Evolutionary conservation across 1,140 invertebrate species (phyloP), one percentile per base, ranked within the genome.

Genomic region (Schlechtendalia chinensis): DNA sequence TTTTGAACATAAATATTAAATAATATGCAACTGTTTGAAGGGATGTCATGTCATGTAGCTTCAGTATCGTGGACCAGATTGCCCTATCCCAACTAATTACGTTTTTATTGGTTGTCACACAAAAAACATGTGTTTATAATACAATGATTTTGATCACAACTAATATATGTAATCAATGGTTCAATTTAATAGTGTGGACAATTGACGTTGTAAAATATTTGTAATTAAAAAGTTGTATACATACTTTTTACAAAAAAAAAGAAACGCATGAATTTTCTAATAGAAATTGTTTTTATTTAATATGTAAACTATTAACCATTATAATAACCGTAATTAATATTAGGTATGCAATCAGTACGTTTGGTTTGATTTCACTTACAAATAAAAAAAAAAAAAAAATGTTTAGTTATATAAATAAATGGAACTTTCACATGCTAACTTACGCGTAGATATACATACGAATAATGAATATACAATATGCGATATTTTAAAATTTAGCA

Each of bases 331-430:
- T 79, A 79, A 79, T 79, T 45, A 77, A 58, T 77, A 58, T 58
- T 79, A 79, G 75, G 75, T 79, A 79, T 79, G 75, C 75, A 79
- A 79, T 79, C 75, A 79, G 75, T 79, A 79, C 75, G 22, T 79
- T 79, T 79, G 75, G 75, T 79, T 79, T 59, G 56, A 79, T 79
- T 79, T 61, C 75, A 79, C 22, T 79, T 79, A 79, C 32, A 79
- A 61, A 79, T 63, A 27, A 79, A 39, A 45, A 27, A 63, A 61
- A 63, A 72, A 61, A 79, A 50, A 63, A 47, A 59, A 61, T 50
- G 45, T 79, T 50, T 47, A 75, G 24, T 75, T 75, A 58, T 75
- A 63, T 27, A 63, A 61, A 47, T 79, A 79, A 59, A 79, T 79
- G 75, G 75, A 79, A 79, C 75, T 45, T 79, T 79, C 39, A 79